These are phyloP conservation scores for Microplitis mediator DNA, from an alignment of 1,140 invertebrate species.

Conservation along the genomic window DNA sequence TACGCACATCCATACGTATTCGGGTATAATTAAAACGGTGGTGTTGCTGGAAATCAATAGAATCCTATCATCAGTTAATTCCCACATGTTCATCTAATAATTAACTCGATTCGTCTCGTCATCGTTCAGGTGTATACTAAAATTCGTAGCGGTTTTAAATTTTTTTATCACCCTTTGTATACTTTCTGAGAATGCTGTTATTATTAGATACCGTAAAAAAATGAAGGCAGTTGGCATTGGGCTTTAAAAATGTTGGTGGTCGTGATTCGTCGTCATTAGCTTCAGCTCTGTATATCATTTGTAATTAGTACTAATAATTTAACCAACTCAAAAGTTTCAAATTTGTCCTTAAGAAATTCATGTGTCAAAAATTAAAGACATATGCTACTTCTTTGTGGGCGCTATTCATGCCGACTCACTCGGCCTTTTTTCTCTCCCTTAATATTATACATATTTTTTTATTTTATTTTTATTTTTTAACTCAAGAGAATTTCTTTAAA, in stretches of 20 bases:
- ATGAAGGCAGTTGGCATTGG: neutral
- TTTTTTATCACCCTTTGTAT: neutral
- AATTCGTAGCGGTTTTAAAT: neutral
- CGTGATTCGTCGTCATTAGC: constrained; percentile 21
- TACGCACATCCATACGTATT: neutral
- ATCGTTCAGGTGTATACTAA: constrained; percentile 14
- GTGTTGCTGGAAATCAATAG: constrained; percentile 4
- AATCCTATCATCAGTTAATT: neutral
- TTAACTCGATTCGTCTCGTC: constrained; percentile 24
- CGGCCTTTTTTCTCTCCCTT: neutral
- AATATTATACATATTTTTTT: constrained; percentile 6
- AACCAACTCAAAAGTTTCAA: neutral
- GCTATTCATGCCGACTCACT: constrained; percentile 12
- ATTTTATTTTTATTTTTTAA: neutral
- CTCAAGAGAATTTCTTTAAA: too few relatives aligned
- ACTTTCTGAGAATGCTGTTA: neutral
- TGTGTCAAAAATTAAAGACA: constrained; percentile 24
- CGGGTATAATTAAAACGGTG: neutral
- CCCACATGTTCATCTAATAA: constrained; percentile 17
- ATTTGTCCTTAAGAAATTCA: neutral
- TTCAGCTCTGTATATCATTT: neutral
- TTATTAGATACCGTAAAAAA: neutral
- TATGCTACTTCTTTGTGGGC: constrained; percentile 16
- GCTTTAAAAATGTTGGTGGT: neutral
- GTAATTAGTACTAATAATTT: constrained; percentile 27